A percentile compares a stretch with the other conserved stretches of the same genome.
phyloP scores from a whole-genome alignment of 2,113 vertebrate species.

The Catharus minimus region DNA sequence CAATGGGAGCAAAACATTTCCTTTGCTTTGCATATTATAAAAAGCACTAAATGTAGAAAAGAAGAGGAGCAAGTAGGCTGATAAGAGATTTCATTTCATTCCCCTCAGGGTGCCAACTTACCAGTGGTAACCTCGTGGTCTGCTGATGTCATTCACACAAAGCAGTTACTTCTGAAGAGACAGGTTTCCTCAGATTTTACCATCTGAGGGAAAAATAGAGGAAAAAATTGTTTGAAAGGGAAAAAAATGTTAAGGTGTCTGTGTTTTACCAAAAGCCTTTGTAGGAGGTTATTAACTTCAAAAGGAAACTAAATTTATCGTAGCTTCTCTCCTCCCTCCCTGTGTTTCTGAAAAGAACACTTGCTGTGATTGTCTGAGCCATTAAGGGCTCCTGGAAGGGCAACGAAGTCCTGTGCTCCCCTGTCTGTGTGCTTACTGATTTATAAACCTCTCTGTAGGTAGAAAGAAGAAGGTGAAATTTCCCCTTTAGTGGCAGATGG shows the following conservation, averaged over 20 bases:
- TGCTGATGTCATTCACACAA: conserved; percentile 57
- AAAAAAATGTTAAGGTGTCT: conserved; percentile 60
- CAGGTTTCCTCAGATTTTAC: conserved; percentile 60
- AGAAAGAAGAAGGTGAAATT: conserved; percentile 57
- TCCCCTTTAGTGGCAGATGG: conserved; percentile 41
- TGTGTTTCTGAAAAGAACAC: conserved; percentile 50
- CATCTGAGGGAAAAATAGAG: conserved; percentile 49
- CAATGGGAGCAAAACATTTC: conserved; percentile 31
- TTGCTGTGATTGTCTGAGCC: conserved; percentile 22
- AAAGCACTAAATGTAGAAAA: conserved; percentile 28
- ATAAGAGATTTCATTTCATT: conserved; percentile 53
- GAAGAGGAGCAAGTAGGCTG: conserved; percentile 25
- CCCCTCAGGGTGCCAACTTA: conserved; percentile 55
- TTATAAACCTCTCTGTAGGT: conserved; percentile 53
- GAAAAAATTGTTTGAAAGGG: conserved; percentile 55
- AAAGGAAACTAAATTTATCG: conserved; percentile 66
- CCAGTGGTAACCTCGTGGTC: conserved; percentile 46
- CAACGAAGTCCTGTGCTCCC: not conserved
- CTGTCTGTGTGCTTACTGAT: not conserved
- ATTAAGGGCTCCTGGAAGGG: conserved; percentile 37
- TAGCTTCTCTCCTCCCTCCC: conserved; percentile 20
- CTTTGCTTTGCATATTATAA: conserved; percentile 59
- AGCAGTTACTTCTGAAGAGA: conserved; percentile 68
- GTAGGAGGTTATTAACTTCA: conserved; percentile 73
- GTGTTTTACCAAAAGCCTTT: conserved; percentile 66